Conservation (phyloP, 2,888 invertebrate genomes). For the Leptopilina myrica region DNA sequence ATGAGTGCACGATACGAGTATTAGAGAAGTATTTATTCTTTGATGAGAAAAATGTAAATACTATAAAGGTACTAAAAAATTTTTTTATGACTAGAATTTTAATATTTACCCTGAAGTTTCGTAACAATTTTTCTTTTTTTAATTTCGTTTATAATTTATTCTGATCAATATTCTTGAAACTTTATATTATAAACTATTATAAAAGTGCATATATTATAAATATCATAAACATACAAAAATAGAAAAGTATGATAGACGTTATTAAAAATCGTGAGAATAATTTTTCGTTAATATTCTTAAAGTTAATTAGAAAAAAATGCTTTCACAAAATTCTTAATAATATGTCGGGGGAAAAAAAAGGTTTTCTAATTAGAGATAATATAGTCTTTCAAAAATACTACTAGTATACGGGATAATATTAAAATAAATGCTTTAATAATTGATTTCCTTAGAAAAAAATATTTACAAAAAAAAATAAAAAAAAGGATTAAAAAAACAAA, state of each 20-base stretch:
- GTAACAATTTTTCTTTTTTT: neutral
- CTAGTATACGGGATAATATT: too few relatives aligned
- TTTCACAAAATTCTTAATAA: neutral
- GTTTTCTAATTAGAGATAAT: neutral
- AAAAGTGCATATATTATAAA: neutral
- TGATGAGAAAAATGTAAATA: slow-evolving; percentile 8
- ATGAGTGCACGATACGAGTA: neutral
- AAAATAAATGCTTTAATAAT: too few relatives aligned
- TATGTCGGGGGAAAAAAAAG: neutral
- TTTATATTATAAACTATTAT: neutral
- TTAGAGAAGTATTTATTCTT: neutral
- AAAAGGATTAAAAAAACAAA: too few relatives aligned
- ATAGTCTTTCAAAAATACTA: too few relatives aligned
- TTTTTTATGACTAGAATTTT: neutral
- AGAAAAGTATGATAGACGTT: neutral
- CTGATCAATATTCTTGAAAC: neutral
- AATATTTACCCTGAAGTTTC: neutral
- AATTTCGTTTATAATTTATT: neutral
- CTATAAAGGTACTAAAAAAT: neutral
- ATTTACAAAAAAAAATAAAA: too few relatives aligned
- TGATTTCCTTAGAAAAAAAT: too few relatives aligned
- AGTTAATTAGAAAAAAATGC: neutral
- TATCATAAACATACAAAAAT: neutral
- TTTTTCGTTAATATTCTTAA: too few relatives aligned
- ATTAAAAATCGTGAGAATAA: slow-evolving; percentile 1